Percentiles rank a stretch among this genome's conserved stretches.
These are phyloP conservation scores for Drosophila prolongata DNA, from an alignment of 2,888 invertebrate genomes.

Conservation along the genomic window DNA sequence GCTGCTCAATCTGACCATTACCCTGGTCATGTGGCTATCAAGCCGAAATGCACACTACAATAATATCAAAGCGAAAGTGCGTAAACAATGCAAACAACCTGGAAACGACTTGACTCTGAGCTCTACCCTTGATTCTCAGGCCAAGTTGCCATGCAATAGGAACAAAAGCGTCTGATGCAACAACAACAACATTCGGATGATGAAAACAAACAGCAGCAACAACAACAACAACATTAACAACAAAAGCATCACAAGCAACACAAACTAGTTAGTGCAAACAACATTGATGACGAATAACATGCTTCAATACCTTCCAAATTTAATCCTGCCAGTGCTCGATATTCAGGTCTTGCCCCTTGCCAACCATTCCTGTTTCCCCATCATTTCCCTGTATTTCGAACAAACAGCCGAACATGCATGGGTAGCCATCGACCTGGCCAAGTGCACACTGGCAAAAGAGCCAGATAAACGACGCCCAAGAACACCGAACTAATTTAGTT, in stretches of 20 bases:
- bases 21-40: slow-evolving; percentile 46
- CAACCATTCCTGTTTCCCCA: slow-evolving; percentile 20
- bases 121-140: slow-evolving; percentile 24
- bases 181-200: slow-evolving; percentile 29
- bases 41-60: slow-evolving; percentile 63
- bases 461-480: not conserved
- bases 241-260: slow-evolving; percentile 23
- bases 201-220: slow-evolving; percentile 29
- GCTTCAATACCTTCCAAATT: slow-evolving; percentile 81
- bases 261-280: slow-evolving; percentile 75
- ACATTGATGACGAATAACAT: slow-evolving; percentile 81
- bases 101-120: slow-evolving; percentile 46
- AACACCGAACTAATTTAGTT: no score
- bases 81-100: slow-evolving; percentile 80
- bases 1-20: slow-evolving; percentile 30
- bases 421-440: slow-evolving; percentile 56
- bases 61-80: slow-evolving; percentile 83
- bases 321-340: slow-evolving; percentile 72
- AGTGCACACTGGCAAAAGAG: slow-evolving; percentile 22
- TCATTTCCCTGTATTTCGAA: slow-evolving; percentile 15
- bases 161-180: slow-evolving; percentile 34
- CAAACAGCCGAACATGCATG: slow-evolving; percentile 24
- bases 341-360: slow-evolving; percentile 22
- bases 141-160: slow-evolving; percentile 17
- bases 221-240: slow-evolving; percentile 21